These are phyloP conservation scores for Dallia pectoralis DNA, from an alignment of 2,797 vertebrate genomes.

Conservation along the genomic window DNA sequence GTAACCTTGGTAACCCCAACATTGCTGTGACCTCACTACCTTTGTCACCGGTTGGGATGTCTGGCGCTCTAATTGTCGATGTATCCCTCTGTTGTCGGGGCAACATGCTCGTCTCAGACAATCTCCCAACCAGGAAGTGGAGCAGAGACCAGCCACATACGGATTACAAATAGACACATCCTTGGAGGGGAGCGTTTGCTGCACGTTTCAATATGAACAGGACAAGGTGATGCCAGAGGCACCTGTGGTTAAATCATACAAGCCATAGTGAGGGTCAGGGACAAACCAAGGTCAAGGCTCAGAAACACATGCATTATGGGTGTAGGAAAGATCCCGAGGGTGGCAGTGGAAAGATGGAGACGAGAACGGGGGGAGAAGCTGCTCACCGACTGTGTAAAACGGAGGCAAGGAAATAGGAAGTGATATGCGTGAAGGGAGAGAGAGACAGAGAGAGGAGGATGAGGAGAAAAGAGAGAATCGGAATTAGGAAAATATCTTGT, in stretches of 20 bases:
- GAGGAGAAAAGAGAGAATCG: slow-evolving; percentile 58
- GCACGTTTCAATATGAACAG: slow-evolving; percentile 8
- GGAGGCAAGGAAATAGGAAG: slow-evolving; percentile 5
- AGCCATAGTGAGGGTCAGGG: slow-evolving; percentile 15
- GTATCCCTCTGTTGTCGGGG: slow-evolving; percentile 25
- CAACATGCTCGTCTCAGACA: background rate
- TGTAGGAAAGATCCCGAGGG: slow-evolving; percentile 17
- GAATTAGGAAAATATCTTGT: slow-evolving; percentile 48
- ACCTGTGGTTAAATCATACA: slow-evolving; percentile 10
- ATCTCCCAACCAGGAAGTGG: slow-evolving; percentile 16
- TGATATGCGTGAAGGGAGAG: slow-evolving; percentile 45
- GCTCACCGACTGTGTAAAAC: slow-evolving; percentile 42
- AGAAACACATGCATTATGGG: slow-evolving; percentile 8
- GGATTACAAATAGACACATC: slow-evolving; percentile 16
- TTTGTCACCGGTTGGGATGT: background rate
- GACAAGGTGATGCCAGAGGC: slow-evolving; percentile 13
- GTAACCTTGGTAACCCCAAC: slow-evolving; percentile 41
- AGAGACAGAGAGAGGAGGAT: slow-evolving; percentile 31
- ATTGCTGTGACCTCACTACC: slow-evolving; percentile 23
- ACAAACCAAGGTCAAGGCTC: slow-evolving; percentile 17
- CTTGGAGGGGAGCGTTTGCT: slow-evolving; percentile 22
- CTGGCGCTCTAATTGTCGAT: background rate
- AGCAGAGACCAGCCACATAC: slow-evolving; percentile 13
- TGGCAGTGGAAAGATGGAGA: slow-evolving; percentile 27
- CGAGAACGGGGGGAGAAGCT: slow-evolving; percentile 13